Evolutionary conservation across 92 coral and sea anemone genomes (phyloP).

Genomic region (Porites evermanni): DNA sequence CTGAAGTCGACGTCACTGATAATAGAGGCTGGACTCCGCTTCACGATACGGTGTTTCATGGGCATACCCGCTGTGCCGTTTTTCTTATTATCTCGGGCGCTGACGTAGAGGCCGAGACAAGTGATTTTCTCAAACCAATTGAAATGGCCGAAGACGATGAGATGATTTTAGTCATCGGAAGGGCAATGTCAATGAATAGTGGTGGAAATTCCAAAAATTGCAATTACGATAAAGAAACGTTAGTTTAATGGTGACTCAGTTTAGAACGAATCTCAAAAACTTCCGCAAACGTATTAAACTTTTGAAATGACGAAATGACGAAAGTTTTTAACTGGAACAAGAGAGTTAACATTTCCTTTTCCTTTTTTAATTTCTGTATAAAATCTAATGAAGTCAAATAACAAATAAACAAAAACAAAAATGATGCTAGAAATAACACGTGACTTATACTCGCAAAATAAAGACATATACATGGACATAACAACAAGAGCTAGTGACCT

Average conservation of each 20-base stretch:
- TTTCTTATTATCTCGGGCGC: conserved; percentile 86
- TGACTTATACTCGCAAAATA: no score
- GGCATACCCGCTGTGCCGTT: conserved; percentile 88
- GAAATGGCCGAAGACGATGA: conserved; percentile 88
- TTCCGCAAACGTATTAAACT: background rate
- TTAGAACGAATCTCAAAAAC: background rate
- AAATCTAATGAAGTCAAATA: no score
- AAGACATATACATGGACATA: no score
- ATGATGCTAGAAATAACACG: no score
- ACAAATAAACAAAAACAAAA: no score
- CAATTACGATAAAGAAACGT: conserved; percentile 40
- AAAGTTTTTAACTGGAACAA: no score
- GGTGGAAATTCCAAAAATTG: conserved; percentile 4
- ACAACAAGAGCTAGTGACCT: no score
- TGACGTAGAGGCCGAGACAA: conserved; percentile 80
- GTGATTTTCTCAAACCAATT: conserved; percentile 73
- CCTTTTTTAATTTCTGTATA: no score
- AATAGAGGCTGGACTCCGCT: conserved; percentile 90
- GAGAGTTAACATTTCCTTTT: no score
- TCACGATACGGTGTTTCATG: conserved; percentile 89
- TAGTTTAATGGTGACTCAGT: conserved; percentile 1
- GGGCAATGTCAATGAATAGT: conserved; percentile 70
- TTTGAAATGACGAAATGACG: background rate
- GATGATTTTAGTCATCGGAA: conserved; percentile 84
- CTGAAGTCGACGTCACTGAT: conserved; percentile 76